Base-by-base conservation (phyloP, 2,797 vertebrate genomes). In the Neosalanx taihuensis region DNA sequence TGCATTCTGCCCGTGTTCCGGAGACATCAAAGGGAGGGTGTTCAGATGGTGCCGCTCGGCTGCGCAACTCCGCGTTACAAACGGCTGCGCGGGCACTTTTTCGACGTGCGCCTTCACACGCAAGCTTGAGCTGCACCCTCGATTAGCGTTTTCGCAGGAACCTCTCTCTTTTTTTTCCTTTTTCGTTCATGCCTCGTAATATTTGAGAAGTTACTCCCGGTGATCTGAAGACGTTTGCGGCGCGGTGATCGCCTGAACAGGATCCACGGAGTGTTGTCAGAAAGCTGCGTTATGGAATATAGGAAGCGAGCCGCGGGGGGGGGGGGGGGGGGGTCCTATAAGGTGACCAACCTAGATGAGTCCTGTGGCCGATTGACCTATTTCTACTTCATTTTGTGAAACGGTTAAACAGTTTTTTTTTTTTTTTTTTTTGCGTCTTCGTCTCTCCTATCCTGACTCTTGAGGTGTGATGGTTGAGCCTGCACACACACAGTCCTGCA, bases 141-240 rank as follows among this genome's bases (percentile, higher is more conserved):
- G 95, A 96, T 96, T 95, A 95, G 94, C 92, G 87, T 86, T 85
- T 94, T 92, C 93, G 93, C 93, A 95, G 95, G 94, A 95, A 94
- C 93, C 93, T 90, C 92, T 92, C 93, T 93, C 90, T 93, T 93
- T 26, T 26, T 26, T 26, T 26, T 26, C 1, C 23, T 26, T 26
- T 26, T 26, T 26, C 1, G 1, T 26, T 26, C 1, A 26, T 92
- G 93, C 92, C 93, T 93, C 92, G 91, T 93, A 94, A 94, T 95
- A 94, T 94, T 95, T 94, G 94, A 94, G 92, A 89, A 94, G 90
- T 93, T 93, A 94, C 94, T 93, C 95, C 93, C 86, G 90, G 93
- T 93, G 93, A 91, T 92, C 88, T 89, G 69, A 60, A 69, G 84
- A 87, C 86, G 84, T 86, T 86, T 86, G 81, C 81, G 77, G 76